phyloP scores from a whole-genome alignment of 2,797 vertebrate genomes.

The Danionella dracula region DNA sequence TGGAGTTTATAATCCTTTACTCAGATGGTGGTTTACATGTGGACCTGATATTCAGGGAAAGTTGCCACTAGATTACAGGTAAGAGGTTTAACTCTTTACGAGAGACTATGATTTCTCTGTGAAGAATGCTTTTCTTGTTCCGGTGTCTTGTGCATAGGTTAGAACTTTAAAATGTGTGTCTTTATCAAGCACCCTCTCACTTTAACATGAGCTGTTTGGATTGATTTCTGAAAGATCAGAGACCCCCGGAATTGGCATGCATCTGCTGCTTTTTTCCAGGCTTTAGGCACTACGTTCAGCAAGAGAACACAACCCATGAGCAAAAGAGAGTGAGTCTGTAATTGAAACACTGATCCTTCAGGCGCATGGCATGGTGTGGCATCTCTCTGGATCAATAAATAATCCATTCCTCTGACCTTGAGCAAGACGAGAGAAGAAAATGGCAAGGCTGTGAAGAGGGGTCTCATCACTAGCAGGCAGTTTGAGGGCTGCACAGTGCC shows the following conservation, averaged over 20 bases:
- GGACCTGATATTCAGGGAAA: no score
- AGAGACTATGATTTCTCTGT: no score
- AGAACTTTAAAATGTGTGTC: no score
- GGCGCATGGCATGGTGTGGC: slow-evolving; percentile 9
- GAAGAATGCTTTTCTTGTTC: no score
- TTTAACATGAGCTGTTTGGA: not conserved
- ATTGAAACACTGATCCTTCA: slow-evolving; percentile 36
- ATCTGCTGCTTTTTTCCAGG: not conserved
- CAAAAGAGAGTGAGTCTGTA: slow-evolving; percentile 11
- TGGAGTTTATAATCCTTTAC: no score
- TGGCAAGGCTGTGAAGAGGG: slow-evolving; percentile 48
- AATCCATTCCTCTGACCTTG: slow-evolving; percentile 52
- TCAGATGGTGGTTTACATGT: no score
- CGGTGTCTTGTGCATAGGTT: no score
- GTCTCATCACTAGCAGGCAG: slow-evolving; percentile 32
- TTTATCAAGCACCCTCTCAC: not conserved
- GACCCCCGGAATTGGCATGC: not conserved
- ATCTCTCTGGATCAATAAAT: slow-evolving; percentile 52
- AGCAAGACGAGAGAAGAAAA: slow-evolving; percentile 41
- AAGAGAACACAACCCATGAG: not conserved
- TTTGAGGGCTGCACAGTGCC: slow-evolving; percentile 30
- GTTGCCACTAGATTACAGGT: no score
- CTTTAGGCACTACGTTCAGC: not conserved
- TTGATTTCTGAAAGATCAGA: not conserved
- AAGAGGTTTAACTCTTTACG: no score